phyloP scores from a whole-genome alignment of 2,113 vertebrate genomes.

The Erinaceus europaeus region DNA sequence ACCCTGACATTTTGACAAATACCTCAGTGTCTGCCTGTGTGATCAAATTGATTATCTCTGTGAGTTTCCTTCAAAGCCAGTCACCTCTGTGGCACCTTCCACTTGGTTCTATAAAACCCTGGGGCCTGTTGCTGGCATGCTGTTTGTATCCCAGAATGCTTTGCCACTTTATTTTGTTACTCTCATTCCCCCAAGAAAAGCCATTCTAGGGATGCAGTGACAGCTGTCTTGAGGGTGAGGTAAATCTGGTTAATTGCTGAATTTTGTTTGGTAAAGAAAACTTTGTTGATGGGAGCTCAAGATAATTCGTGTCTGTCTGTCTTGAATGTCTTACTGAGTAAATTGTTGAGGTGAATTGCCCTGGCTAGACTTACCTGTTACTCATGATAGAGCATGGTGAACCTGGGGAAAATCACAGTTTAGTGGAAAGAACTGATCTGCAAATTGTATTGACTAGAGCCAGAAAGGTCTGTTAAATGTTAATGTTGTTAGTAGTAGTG shows the following conservation, averaged over 20 bases:
- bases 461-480: not conserved
- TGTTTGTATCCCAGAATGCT: not conserved
- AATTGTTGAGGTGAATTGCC: not conserved
- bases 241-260: not conserved
- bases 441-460: not conserved
- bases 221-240: not conserved
- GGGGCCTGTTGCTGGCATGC: not conserved
- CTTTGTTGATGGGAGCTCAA: not conserved
- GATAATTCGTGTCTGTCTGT: conserved; percentile 1
- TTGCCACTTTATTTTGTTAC: not conserved
- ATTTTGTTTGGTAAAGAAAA: not conserved
- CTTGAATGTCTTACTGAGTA: not conserved
- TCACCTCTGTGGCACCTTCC: conserved; percentile 47
- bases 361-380: not conserved
- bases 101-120: not conserved
- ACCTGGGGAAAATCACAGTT: not conserved
- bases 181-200: not conserved
- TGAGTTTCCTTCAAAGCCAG: conserved; percentile 58
- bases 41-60: conserved; percentile 66
- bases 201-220: not conserved
- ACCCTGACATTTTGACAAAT: conserved; percentile 70
- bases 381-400: not conserved
- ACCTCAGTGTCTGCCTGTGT: conserved; percentile 49
- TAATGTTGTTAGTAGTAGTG: not conserved
- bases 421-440: not conserved